These are phyloP conservation scores for Athetis lepigone DNA, from an alignment of 2,888 invertebrate genomes.

Conservation along the genomic window DNA sequence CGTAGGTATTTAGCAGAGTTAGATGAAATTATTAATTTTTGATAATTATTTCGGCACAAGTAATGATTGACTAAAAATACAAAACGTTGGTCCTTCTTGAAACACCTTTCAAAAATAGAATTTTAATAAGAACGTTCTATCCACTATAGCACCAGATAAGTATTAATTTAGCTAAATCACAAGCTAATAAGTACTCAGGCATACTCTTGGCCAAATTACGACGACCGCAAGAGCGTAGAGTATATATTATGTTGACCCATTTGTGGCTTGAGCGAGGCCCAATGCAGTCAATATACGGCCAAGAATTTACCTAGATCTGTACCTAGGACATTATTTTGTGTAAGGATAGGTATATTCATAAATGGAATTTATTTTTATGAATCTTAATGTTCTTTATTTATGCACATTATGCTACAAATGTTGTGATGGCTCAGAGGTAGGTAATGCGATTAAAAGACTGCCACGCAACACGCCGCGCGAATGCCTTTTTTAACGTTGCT, in stretches of 20 bases:
- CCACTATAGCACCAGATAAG: background rate
- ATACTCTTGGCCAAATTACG: conserved; percentile 36
- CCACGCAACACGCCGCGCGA: too few species aligned
- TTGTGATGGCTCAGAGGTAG: too few species aligned
- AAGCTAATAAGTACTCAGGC: conserved; percentile 15
- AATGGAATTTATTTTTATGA: too few species aligned
- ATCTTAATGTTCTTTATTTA: too few species aligned
- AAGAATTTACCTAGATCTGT: conserved; percentile 40
- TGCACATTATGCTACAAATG: too few species aligned
- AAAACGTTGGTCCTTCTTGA: background rate
- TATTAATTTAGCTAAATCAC: conserved; percentile 32
- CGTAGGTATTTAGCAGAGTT: too few species aligned
- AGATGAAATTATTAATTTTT: too few species aligned
- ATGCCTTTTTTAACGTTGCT: too few species aligned
- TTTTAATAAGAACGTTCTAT: background rate
- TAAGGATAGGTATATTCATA: too few species aligned
- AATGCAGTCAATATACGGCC: conserved; percentile 30
- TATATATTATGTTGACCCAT: conserved; percentile 50
- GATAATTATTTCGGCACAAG: too few species aligned
- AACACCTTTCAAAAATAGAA: background rate
- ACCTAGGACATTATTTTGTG: conserved; percentile 3
- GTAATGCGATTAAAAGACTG: too few species aligned
- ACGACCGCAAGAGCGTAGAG: conserved; percentile 34
- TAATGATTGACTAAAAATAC: background rate
- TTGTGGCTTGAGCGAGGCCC: conserved; percentile 47